phyloP scores from a whole-genome alignment of 2,113 vertebrate genomes.

The Xenopus laevis region DNA sequence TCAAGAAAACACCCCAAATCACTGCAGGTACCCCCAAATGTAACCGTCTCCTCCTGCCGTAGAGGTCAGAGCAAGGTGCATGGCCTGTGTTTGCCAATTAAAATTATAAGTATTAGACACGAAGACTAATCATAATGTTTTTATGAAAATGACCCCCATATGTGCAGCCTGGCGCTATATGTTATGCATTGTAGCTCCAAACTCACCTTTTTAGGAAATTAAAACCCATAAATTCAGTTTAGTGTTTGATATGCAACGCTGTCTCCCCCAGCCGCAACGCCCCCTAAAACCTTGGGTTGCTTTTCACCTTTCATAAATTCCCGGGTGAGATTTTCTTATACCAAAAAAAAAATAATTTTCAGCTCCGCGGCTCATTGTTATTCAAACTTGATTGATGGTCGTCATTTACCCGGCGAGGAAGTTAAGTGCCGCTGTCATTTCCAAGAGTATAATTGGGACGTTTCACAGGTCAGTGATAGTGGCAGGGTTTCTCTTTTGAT shows the following conservation, averaged over 20 bases:
- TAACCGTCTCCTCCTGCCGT: not conserved
- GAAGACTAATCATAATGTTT: constrained; percentile 66
- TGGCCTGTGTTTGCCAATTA: constrained; percentile 53
- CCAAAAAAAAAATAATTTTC: constrained; percentile 81
- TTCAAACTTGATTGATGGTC: constrained; percentile 86
- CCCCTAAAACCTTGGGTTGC: constrained; percentile 83
- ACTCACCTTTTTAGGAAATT: constrained; percentile 91
- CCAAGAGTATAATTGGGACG: constrained; percentile 88
- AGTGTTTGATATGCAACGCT: constrained; percentile 74
- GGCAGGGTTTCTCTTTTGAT: constrained; percentile 90
- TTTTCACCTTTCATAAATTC: constrained; percentile 94
- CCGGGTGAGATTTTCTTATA: constrained; percentile 70
- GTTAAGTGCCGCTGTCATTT: constrained; percentile 92
- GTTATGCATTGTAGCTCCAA: constrained; percentile 90
- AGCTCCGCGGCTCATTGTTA: constrained; percentile 87
- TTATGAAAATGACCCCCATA: constrained; percentile 85
- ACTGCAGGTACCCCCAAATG: too few relatives aligned
- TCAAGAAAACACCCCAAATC: too few relatives aligned
- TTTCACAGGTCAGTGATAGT: constrained; percentile 85
- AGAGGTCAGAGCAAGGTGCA: constrained; percentile 48
- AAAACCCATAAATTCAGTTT: constrained; percentile 98
- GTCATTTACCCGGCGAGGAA: constrained; percentile 82
- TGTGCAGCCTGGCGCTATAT: constrained; percentile 75
- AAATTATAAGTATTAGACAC: constrained; percentile 57
- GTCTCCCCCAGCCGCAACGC: constrained; percentile 62